Evolutionary conservation across 2,888 invertebrate species (phyloP).

Genomic region (Rambutsinella grinnellia): DNA sequence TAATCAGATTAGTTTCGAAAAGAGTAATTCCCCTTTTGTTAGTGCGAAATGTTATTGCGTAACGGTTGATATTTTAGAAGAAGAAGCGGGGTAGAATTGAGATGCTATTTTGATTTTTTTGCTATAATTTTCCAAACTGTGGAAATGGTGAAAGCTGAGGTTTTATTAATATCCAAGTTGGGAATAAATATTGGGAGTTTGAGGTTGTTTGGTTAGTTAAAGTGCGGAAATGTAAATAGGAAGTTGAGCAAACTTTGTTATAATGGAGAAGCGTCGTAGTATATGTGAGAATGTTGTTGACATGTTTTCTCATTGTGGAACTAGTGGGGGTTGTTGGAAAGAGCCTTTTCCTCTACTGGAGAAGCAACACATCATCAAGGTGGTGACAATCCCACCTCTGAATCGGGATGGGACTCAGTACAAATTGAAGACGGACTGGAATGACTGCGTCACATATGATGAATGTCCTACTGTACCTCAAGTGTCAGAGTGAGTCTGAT

Average conservation of each 20-base stretch:
- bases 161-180: too few relatives aligned
- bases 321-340: conserved; percentile 65
- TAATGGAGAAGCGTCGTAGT: conserved; percentile 47
- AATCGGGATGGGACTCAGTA: conserved; percentile 64
- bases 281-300: conserved; percentile 37
- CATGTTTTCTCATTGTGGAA: conserved; percentile 47
- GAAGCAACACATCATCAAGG: conserved; percentile 66
- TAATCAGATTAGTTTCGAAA: too few relatives aligned
- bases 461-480: conserved; percentile 58
- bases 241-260: not conserved
- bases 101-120: too few relatives aligned
- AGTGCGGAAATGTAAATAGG: not conserved
- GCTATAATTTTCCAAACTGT: too few relatives aligned
- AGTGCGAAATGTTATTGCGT: too few relatives aligned
- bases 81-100: too few relatives aligned
- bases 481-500: conserved; percentile 61
- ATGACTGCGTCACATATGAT: conserved; percentile 62
- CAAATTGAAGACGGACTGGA: conserved; percentile 64
- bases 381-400: conserved; percentile 64
- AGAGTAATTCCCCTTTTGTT: too few relatives aligned
- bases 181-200: not conserved
- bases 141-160: too few relatives aligned
- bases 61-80: too few relatives aligned
- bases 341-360: conserved; percentile 60
- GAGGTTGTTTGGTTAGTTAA: not conserved